These are phyloP conservation scores for Ormyrus labotus DNA, from an alignment of 2,888 invertebrate species.

Conservation along the genomic window DNA sequence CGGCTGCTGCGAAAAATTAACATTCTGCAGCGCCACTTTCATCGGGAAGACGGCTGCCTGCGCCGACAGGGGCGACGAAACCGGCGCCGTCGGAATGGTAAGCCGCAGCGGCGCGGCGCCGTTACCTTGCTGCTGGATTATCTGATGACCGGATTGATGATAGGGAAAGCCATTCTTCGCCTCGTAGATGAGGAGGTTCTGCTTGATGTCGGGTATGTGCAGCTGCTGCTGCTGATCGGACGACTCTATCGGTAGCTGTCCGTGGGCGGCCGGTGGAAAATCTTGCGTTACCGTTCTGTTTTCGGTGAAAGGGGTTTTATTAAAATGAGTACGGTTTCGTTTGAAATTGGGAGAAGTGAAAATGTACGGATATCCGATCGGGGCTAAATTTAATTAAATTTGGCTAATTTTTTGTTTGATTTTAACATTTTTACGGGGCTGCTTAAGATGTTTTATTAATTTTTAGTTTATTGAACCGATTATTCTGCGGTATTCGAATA, in stretches of 20 bases:
- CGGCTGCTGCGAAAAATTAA: conserved; percentile 31
- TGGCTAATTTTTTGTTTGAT: too few relatives aligned
- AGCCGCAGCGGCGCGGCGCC: conserved; percentile 56
- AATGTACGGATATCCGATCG: too few relatives aligned
- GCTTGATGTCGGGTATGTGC: conserved; percentile 43
- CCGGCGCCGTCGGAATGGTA: conserved; percentile 60
- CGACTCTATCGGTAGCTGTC: conserved; percentile 35
- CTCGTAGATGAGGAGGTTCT: conserved; percentile 53
- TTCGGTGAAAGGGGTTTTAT: too few relatives aligned
- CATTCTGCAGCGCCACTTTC: conserved; percentile 42
- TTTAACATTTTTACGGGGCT: too few relatives aligned
- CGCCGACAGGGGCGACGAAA: conserved; percentile 58
- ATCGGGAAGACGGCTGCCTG: conserved; percentile 59
- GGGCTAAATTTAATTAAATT: too few relatives aligned
- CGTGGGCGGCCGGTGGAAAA: conserved; percentile 14
- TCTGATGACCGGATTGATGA: conserved; percentile 55
- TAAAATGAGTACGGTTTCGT: too few relatives aligned
- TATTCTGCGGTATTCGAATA: too few relatives aligned
- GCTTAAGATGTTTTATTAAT: too few relatives aligned
- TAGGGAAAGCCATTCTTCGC: conserved; percentile 61
- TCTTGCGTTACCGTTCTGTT: conserved; percentile 30
- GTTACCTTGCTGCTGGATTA: conserved; percentile 33
- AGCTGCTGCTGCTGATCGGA: conserved; percentile 20
- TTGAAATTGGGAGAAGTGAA: too few relatives aligned
- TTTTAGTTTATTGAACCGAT: too few relatives aligned